phyloP scores from a whole-genome alignment of 2,113 vertebrate species.

The Colossoma macropomum region DNA sequence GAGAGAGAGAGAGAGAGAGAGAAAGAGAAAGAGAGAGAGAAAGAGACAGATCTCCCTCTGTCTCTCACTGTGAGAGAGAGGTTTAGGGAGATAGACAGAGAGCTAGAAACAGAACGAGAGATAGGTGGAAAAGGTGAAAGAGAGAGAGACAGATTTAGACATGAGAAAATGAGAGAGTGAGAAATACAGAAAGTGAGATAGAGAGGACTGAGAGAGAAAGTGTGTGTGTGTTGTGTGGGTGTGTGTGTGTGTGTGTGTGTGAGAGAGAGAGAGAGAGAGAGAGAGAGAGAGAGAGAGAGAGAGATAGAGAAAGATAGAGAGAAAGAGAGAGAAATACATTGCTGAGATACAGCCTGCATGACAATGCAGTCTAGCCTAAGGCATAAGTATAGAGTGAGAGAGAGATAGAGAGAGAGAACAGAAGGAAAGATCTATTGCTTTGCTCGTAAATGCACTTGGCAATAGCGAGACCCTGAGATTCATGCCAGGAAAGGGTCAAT shows the following conservation, averaged over 20 bases:
- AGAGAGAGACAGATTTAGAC: neutral
- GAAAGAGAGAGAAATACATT: neutral
- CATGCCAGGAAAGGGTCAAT: constrained; percentile 36
- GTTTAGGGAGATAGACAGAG: constrained; percentile 4
- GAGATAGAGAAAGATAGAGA: neutral
- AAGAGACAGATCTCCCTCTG: no score
- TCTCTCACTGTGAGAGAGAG: no score
- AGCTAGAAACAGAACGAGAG: no score
- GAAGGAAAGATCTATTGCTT: constrained; percentile 30
- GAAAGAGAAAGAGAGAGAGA: neutral
- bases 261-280: constrained; percentile 2
- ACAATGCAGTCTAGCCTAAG: constrained; percentile 50
- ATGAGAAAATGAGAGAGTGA: no score
- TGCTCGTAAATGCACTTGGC: constrained; percentile 46
- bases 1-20: neutral
- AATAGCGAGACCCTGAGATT: constrained; percentile 24
- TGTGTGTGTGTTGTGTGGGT: no score
- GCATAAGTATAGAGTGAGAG: constrained; percentile 9
- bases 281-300: neutral
- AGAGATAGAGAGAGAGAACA: neutral
- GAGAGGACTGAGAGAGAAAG: neutral
- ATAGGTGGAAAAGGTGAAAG: no score
- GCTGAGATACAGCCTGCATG: constrained; percentile 39
- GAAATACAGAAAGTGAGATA: no score
- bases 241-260: no score